Percentiles rank a stretch among this genome's conserved stretches.
Evolutionary conservation across 2,113 vertebrate genomes (phyloP).

Genomic region (Rattus rattus): DNA sequence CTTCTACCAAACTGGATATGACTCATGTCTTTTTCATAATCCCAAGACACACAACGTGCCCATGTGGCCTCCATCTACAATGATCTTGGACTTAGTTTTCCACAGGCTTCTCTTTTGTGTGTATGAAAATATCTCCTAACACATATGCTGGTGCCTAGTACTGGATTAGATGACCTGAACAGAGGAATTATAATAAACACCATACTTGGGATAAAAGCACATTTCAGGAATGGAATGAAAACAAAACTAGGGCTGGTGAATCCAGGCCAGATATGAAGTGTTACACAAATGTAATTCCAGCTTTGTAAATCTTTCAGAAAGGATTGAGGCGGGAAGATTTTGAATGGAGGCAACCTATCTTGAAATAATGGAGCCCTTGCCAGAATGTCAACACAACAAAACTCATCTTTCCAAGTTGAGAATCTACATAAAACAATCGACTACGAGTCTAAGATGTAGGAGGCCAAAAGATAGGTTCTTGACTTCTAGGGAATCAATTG

Average conservation of each 20-base stretch:
- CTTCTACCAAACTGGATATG: not conserved
- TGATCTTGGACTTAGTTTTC: not conserved
- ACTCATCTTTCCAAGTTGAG: not conserved
- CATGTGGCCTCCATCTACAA: fast-evolving
- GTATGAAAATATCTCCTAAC: not conserved
- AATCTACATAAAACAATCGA: not conserved
- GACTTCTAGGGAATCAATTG: too few species aligned
- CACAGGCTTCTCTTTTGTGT: not conserved
- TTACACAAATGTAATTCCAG: not conserved
- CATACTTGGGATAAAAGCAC: not conserved
- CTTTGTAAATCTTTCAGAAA: not conserved
- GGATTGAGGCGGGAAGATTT: not conserved
- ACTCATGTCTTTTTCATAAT: not conserved
- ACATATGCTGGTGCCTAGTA: not conserved
- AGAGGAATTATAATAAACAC: not conserved
- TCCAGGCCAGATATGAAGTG: not conserved
- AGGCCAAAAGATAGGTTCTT: too few species aligned
- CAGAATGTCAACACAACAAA: not conserved
- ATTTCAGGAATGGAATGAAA: not conserved
- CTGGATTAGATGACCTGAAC: not conserved
- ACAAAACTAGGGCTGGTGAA: not conserved
- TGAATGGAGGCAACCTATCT: not conserved
- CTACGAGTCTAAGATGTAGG: not conserved
- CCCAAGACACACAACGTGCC: not conserved
- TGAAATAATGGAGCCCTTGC: not conserved